phyloP scores from a whole-genome alignment of 2,888 invertebrate genomes.

The Boloria euphrosyne region DNA sequence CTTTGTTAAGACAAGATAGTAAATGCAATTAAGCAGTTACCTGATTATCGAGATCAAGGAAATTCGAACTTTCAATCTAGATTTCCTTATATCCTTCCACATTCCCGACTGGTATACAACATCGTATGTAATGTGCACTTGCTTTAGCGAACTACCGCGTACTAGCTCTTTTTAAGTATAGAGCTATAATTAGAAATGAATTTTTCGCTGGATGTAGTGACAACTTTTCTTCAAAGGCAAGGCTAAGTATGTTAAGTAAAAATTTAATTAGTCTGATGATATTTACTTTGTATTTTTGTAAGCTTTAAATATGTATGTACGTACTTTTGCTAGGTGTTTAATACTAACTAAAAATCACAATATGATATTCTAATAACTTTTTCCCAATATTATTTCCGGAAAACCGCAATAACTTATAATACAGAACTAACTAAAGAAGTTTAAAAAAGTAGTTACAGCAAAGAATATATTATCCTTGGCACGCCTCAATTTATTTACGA shows the following conservation, averaged over 20 bases:
- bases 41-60: slow-evolving; percentile 36
- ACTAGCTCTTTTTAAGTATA: slow-evolving; percentile 3
- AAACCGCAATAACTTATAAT: too few species aligned
- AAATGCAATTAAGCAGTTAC: slow-evolving; percentile 24
- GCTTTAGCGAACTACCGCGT: background rate
- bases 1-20: slow-evolving; percentile 7
- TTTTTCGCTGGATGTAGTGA: slow-evolving; percentile 1
- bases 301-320: background rate
- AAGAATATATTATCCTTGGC: too few species aligned
- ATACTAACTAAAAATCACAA: too few species aligned
- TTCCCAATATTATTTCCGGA: too few species aligned
- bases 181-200: background rate
- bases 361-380: too few species aligned
- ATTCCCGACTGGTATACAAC: slow-evolving; percentile 12
- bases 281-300: background rate
- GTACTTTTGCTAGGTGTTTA: background rate
- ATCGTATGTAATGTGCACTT: slow-evolving; percentile 1
- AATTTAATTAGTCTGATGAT: too few species aligned
- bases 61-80: slow-evolving; percentile 36
- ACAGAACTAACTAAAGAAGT: too few species aligned
- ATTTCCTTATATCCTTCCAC: slow-evolving; percentile 36
- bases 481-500: too few species aligned
- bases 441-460: too few species aligned
- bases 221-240: background rate
- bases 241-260: too few species aligned